Conservation (phyloP, 2,888 invertebrate species). For the Sphaerophoria taeniata region DNA sequence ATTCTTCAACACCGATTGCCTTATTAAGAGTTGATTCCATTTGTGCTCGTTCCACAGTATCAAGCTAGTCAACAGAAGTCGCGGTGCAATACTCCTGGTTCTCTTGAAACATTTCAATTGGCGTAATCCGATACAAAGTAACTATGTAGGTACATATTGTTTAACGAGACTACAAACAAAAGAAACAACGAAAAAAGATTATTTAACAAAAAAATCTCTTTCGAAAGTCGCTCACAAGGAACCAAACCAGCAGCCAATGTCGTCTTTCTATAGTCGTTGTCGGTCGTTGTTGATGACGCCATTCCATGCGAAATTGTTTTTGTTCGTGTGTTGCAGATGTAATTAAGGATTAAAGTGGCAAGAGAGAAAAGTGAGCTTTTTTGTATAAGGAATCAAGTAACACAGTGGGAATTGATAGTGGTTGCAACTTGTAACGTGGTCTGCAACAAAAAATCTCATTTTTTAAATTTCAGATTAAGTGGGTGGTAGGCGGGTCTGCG, state of each 20-base stretch:
- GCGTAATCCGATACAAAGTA: slow-evolving; percentile 73
- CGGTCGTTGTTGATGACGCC: slow-evolving; percentile 5
- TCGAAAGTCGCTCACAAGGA: slow-evolving; percentile 53
- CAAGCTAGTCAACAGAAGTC: not conserved
- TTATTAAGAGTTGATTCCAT: too few relatives aligned
- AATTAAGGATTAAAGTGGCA: slow-evolving; percentile 70
- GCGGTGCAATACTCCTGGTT: slow-evolving; percentile 47
- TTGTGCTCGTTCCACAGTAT: not conserved
- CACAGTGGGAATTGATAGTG: not conserved
- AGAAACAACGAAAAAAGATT: not conserved
- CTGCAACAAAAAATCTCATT: slow-evolving; percentile 15
- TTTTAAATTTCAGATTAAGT: not conserved
- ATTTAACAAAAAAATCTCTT: slow-evolving; percentile 41
- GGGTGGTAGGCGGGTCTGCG: not conserved
- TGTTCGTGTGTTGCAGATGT: slow-evolving; percentile 68
- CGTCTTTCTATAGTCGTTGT: not conserved
- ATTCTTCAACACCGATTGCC: too few relatives aligned
- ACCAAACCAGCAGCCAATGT: not conserved
- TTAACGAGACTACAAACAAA: slow-evolving; percentile 16
- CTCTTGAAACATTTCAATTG: slow-evolving; percentile 72
- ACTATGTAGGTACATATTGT: slow-evolving; percentile 46
- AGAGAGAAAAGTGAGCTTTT: slow-evolving; percentile 20
- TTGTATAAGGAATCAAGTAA: not conserved
- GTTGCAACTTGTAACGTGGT: not conserved
- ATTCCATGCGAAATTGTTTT: slow-evolving; percentile 59